A percentile compares a stretch with the other conserved stretches of the same genome.
These are phyloP conservation scores for Melanostoma mellinum DNA, from an alignment of 2,888 invertebrate genomes.

Conservation along the genomic window DNA sequence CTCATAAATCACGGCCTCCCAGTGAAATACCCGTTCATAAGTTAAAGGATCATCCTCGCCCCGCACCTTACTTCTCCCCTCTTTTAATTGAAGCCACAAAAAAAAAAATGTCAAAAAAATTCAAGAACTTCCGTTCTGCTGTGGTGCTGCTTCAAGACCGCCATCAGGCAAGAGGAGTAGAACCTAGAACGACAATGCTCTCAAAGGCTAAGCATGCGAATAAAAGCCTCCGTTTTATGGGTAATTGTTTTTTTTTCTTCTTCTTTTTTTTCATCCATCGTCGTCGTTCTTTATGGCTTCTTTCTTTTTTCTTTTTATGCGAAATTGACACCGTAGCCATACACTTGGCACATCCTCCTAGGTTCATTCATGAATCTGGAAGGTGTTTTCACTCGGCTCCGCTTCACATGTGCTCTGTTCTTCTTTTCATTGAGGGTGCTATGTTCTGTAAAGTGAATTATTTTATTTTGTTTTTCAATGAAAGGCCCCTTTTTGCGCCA, in stretches of 20 bases:
- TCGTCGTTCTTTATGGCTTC: slow-evolving; percentile 23
- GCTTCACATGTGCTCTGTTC: slow-evolving; percentile 26
- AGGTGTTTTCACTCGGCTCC: slow-evolving; percentile 19
- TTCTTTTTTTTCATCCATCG: slow-evolving; percentile 19
- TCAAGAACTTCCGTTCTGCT: slow-evolving; percentile 65
- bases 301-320: slow-evolving; percentile 22
- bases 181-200: slow-evolving; percentile 13
- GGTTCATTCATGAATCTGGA: slow-evolving; percentile 51
- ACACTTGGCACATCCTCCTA: slow-evolving; percentile 68
- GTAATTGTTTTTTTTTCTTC: slow-evolving; percentile 38
- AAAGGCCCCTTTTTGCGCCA: slow-evolving; percentile 16
- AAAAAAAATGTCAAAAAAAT: slow-evolving; percentile 62
- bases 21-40: slow-evolving; percentile 19
- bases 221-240: slow-evolving; percentile 65
- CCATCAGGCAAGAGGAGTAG: background rate
- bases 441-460: slow-evolving; percentile 35
- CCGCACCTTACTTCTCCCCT: background rate
- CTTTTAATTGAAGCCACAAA: slow-evolving; percentile 70
- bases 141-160: slow-evolving; percentile 29
- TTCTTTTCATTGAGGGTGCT: slow-evolving; percentile 22
- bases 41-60: slow-evolving; percentile 18
- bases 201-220: slow-evolving; percentile 67
- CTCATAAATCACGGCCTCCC: slow-evolving; percentile 66
- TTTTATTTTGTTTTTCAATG: slow-evolving; percentile 22
- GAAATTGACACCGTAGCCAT: slow-evolving; percentile 62